A percentile compares a stretch with the other conserved stretches of the same genome.
These are phyloP conservation scores for Chiridota heheva DNA, from an alignment of 35 echinoderm and acorn worm species.

Conservation along the genomic window DNA sequence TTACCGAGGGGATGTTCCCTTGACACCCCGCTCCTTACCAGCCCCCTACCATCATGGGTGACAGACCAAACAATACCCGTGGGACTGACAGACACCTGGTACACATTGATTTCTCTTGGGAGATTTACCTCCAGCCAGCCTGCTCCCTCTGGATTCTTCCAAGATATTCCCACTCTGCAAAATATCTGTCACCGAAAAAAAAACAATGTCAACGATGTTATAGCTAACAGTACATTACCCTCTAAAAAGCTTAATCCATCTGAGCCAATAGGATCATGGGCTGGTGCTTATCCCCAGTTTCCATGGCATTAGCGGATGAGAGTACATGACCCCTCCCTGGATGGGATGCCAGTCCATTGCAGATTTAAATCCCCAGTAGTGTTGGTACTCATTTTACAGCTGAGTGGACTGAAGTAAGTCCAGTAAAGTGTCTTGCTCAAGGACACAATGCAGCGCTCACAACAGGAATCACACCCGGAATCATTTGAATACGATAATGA, in stretches of 20 bases:
- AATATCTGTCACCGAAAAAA: constrained; percentile 54
- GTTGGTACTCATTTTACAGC: no score
- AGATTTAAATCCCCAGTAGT: no score
- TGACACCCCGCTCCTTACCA: constrained; percentile 80
- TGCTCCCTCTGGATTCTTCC: constrained; percentile 79
- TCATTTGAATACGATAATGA: no score
- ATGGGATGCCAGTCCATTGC: no score
- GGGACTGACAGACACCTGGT: constrained; percentile 84
- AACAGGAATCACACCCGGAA: no score
- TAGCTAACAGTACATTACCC: neutral
- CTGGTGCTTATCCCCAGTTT: no score
- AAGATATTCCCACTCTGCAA: constrained; percentile 64
- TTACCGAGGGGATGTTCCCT: constrained; percentile 88
- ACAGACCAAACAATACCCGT: constrained; percentile 92
- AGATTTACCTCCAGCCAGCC: constrained; percentile 70
- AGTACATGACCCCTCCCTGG: no score
- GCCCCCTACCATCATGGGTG: constrained; percentile 84
- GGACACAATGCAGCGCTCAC: no score
- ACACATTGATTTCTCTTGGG: constrained; percentile 55
- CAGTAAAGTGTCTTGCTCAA: no score
- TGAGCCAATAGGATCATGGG: neutral
- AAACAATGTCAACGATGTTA: neutral
- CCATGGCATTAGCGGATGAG: no score
- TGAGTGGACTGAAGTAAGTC: no score
- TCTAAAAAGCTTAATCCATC: neutral